Conservation (phyloP, 2,888 invertebrate species). For the Antitype chi region DNA sequence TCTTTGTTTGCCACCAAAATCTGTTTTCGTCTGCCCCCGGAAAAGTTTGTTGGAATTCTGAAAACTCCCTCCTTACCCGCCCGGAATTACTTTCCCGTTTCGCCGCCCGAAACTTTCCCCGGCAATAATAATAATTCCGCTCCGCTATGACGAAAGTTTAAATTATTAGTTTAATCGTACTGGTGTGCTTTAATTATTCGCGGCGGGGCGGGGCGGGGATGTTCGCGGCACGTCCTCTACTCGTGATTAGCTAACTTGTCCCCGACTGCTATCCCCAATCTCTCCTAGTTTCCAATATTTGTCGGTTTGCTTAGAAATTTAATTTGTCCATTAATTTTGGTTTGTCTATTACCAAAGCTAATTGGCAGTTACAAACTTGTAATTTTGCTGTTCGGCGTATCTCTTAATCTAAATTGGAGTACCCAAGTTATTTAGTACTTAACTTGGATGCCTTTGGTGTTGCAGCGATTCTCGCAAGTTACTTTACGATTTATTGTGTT, state of each 20-base stretch:
- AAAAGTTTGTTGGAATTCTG: constrained; percentile 84
- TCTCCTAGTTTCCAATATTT: constrained; percentile 77
- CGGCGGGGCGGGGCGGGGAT: constrained; percentile 49
- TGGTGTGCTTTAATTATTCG: constrained; percentile 86
- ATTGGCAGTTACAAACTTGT: constrained; percentile 68
- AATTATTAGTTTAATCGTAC: constrained; percentile 89
- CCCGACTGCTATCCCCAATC: constrained; percentile 66
- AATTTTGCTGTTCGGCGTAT: constrained; percentile 60
- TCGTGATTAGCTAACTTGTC: constrained; percentile 78
- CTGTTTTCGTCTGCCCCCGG: constrained; percentile 87
- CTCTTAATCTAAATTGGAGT: constrained; percentile 56
- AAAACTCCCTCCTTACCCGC: constrained; percentile 77
- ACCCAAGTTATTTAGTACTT: constrained; percentile 53
- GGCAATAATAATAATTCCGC: constrained; percentile 89
- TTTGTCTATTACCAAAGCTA: constrained; percentile 71
- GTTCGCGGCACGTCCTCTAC: constrained; percentile 69
- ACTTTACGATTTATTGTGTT: constrained; percentile 37
- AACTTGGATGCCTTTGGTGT: constrained; percentile 51
- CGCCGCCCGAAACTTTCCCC: constrained; percentile 82
- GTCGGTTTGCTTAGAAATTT: constrained; percentile 74
- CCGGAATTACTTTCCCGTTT: constrained; percentile 88
- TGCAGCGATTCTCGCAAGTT: constrained; percentile 36
- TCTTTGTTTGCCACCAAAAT: constrained; percentile 87
- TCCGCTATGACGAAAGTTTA: constrained; percentile 88
- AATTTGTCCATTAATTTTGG: constrained; percentile 78